These are phyloP conservation scores for Rhyacophila brunnea DNA, from an alignment of 1,140 invertebrate genomes.

Conservation along the genomic window DNA sequence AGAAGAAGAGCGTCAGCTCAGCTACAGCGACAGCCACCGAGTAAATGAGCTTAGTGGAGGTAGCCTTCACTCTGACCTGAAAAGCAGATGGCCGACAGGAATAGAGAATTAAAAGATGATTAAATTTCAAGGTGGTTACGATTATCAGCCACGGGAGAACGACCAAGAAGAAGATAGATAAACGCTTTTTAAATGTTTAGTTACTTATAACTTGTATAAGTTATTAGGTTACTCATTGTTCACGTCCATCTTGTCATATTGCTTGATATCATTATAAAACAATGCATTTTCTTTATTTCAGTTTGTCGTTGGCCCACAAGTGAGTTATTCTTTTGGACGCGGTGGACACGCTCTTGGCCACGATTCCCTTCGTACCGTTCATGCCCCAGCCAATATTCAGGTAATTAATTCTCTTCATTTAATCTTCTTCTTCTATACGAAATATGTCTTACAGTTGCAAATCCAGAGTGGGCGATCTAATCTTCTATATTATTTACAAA, in stretches of 20 bases:
- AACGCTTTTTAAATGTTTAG: neutral
- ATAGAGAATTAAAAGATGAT: neutral
- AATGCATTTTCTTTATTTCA: conserved; percentile 14
- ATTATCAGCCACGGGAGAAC: too few species aligned
- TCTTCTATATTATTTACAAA: too few species aligned
- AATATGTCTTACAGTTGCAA: too few species aligned
- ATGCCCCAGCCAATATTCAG: conserved; percentile 28
- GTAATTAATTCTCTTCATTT: conserved; percentile 19
- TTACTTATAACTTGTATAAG: neutral
- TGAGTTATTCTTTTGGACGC: conserved; percentile 17
- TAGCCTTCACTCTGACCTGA: neutral
- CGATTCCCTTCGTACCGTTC: conserved; percentile 1
- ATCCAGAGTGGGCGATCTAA: too few species aligned
- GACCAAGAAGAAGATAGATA: neutral
- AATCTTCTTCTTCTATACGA: too few species aligned
- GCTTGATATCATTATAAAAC: neutral
- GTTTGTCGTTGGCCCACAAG: conserved; percentile 19
- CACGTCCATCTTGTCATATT: neutral
- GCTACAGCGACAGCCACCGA: too few species aligned
- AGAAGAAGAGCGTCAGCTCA: too few species aligned
- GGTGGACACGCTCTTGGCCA: neutral
- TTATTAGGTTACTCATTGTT: neutral
- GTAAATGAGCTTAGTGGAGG: too few species aligned
- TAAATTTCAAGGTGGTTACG: too few species aligned
- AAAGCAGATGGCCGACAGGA: neutral